These are phyloP conservation scores for Sinocyclocheilus maitianheensis DNA, from an alignment of 2,113 vertebrate species.

Conservation along the genomic window DNA sequence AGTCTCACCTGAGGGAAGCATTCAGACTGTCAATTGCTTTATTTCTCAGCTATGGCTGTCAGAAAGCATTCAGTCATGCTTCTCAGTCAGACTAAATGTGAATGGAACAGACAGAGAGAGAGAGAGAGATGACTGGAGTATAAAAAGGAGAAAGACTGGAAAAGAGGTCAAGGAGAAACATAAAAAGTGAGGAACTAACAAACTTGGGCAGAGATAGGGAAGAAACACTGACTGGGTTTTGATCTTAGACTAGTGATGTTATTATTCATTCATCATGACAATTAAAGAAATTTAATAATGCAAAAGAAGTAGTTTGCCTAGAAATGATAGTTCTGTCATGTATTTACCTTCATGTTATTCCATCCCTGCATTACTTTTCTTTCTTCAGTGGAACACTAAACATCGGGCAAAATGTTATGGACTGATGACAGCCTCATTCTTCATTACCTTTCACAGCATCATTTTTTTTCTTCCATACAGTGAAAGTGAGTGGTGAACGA, in stretches of 20 bases:
- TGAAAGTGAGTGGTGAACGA: neutral
- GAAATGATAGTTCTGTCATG: neutral
- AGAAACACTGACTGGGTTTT: neutral
- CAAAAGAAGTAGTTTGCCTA: neutral
- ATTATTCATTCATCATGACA: neutral
- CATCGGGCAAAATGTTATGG: neutral
- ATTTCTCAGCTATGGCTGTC: conserved; percentile 45
- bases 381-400: neutral
- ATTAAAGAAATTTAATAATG: neutral
- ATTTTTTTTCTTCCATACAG: neutral
- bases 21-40: conserved; percentile 30
- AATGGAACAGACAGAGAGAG: neutral
- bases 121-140: neutral
- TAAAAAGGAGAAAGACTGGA: neutral
- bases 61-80: conserved; percentile 16
- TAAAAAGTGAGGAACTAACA: neutral
- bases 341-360: neutral
- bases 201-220: neutral
- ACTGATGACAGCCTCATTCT: neutral
- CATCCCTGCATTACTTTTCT: neutral
- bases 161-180: conserved; percentile 35
- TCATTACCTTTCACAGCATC: neutral
- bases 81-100: conserved; percentile 3
- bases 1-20: conserved; percentile 39
- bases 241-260: neutral